Evolutionary conservation across 2,888 invertebrate species (phyloP).

Genomic region (Coelinius sp.): DNA sequence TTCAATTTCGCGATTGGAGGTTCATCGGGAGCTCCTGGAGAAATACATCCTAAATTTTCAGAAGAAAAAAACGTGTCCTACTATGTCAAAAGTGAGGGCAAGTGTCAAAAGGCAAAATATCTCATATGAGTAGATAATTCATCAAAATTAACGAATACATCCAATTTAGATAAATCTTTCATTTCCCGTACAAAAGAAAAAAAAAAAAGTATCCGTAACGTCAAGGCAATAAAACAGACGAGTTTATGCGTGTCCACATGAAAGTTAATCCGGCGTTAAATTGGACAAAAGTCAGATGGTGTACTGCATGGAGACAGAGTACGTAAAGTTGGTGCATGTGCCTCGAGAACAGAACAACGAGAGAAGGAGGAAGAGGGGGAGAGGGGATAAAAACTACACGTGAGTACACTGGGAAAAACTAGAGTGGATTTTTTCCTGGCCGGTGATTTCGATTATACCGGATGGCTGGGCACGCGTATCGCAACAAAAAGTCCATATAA

Average conservation of each 20-base stretch:
- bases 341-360: neutral
- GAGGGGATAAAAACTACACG: slow-evolving; percentile 2
- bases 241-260: slow-evolving; percentile 34
- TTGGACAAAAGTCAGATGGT: slow-evolving; percentile 34
- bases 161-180: no score
- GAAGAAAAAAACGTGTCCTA: no score
- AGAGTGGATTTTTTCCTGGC: slow-evolving; percentile 35
- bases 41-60: no score
- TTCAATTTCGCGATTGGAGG: no score
- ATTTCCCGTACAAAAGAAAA: neutral
- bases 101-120: no score
- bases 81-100: no score
- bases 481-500: slow-evolving; percentile 30
- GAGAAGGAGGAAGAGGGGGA: slow-evolving; percentile 1
- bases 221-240: neutral
- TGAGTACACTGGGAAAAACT: slow-evolving; percentile 24
- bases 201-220: neutral
- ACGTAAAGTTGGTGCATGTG: neutral
- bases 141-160: no score
- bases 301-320: slow-evolving; percentile 9
- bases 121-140: no score
- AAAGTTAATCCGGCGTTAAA: slow-evolving; percentile 38
- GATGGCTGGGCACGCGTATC: slow-evolving; percentile 35
- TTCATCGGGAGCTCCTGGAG: no score
- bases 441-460: slow-evolving; percentile 38